Percentiles rank a stretch among this genome's conserved stretches.
Conservation (phyloP, 2,797 vertebrate species). For the Anniella stebbinsi region DNA sequence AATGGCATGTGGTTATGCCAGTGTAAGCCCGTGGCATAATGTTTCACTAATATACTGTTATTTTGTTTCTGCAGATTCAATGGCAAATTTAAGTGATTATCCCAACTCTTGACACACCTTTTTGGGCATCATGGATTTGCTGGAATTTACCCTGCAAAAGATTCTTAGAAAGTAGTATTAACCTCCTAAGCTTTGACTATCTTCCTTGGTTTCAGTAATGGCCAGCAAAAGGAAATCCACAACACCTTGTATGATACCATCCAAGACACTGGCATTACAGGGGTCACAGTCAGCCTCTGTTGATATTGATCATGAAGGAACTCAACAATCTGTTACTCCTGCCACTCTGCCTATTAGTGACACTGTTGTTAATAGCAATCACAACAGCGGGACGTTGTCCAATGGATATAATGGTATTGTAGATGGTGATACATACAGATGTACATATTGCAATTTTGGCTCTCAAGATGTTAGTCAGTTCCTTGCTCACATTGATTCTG, state of each 20-base stretch:
- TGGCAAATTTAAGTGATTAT: slow-evolving; percentile 68
- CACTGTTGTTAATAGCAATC: slow-evolving; percentile 49
- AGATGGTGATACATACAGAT: slow-evolving; percentile 86
- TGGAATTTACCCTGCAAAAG: slow-evolving; percentile 57
- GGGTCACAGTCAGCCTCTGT: slow-evolving; percentile 79
- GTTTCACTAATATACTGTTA: slow-evolving; percentile 33
- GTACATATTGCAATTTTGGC: slow-evolving; percentile 91
- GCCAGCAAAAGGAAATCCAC: slow-evolving; percentile 99
- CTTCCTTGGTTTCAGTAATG: slow-evolving; percentile 78
- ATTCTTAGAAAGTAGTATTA: slow-evolving; percentile 46
- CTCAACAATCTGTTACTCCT: slow-evolving; percentile 73
- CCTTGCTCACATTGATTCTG: slow-evolving; percentile 91
- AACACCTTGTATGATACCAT: slow-evolving; percentile 98
- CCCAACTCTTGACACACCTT: slow-evolving; percentile 45
- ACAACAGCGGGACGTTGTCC: slow-evolving; percentile 59
- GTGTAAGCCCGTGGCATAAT: slow-evolving; percentile 9
- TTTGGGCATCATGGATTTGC: slow-evolving; percentile 64
- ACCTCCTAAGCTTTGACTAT: slow-evolving; percentile 39
- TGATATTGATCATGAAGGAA: slow-evolving; percentile 70
- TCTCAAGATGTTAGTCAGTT: slow-evolving; percentile 91
- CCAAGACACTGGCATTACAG: slow-evolving; percentile 86
- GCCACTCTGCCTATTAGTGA: slow-evolving; percentile 59
- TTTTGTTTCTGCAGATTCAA: slow-evolving; percentile 71
- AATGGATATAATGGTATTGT: slow-evolving; percentile 76
- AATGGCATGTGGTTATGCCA: neutral